Percentiles rank a stretch among this genome's conserved stretches.
Evolutionary conservation across 2,113 vertebrate species (phyloP).

Genomic region (Gila orcuttii): DNA sequence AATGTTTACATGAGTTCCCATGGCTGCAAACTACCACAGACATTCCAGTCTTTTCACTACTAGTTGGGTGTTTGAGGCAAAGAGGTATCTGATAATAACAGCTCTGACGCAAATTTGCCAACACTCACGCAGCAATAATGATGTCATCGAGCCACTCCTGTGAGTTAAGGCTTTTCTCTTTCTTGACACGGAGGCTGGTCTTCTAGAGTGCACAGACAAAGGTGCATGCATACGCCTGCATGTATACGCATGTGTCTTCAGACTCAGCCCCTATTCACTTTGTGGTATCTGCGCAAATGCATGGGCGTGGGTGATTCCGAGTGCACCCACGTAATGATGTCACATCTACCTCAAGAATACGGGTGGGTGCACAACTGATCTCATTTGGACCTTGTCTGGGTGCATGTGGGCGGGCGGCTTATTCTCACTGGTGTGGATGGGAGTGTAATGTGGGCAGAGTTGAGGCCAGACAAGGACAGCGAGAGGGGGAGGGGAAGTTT

Average conservation of each 20-base stretch:
- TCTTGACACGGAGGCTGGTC: conserved; percentile 13
- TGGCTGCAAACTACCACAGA: conserved; percentile 36
- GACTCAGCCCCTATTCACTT: conserved; percentile 40
- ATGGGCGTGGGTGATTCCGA: conserved; percentile 65
- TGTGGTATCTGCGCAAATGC: conserved; percentile 47
- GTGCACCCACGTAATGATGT: conserved; percentile 63
- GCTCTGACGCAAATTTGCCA: conserved; percentile 47
- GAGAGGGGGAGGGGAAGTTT: conserved; percentile 13
- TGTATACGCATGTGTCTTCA: conserved; percentile 40
- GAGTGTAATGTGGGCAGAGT: conserved; percentile 49
- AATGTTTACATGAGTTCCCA: conserved; percentile 49
- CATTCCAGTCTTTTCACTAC: conserved; percentile 28
- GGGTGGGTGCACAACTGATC: conserved; percentile 57
- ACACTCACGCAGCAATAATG: conserved; percentile 19
- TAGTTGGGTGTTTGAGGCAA: conserved; percentile 28
- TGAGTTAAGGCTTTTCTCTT: neutral
- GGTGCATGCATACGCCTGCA: conserved; percentile 38
- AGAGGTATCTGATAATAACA: conserved; percentile 33
- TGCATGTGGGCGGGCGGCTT: conserved; percentile 48
- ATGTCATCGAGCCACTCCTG: conserved; percentile 45
- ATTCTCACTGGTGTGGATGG: conserved; percentile 51
- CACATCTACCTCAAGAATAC: conserved; percentile 59
- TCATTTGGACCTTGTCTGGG: conserved; percentile 58
- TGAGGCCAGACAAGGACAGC: conserved; percentile 48
- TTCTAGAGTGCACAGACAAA: conserved; percentile 25